These are phyloP conservation scores for Ophion ventricosus DNA, from an alignment of 2,888 invertebrate genomes.

Conservation along the genomic window DNA sequence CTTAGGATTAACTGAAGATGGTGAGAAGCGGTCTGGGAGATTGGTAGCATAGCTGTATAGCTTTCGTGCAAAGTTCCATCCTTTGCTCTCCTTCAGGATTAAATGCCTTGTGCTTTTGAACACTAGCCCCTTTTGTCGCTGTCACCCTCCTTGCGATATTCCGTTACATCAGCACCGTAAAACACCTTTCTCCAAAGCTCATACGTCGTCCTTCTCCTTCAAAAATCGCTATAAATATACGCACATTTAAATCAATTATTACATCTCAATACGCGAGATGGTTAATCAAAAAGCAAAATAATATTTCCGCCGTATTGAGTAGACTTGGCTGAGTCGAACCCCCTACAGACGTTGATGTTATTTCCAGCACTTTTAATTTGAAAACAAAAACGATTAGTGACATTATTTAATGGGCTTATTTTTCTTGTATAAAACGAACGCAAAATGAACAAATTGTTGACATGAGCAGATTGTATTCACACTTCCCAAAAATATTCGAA, in stretches of 20 bases:
- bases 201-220: slow-evolving; percentile 2
- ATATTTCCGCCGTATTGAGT: background rate
- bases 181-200: slow-evolving; percentile 30
- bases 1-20: slow-evolving; percentile 68
- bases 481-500: too few species aligned
- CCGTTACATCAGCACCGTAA: slow-evolving; percentile 27
- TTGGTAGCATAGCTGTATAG: slow-evolving; percentile 39
- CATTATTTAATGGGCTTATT: too few species aligned
- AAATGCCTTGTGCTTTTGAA: slow-evolving; percentile 59
- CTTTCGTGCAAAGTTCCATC: slow-evolving; percentile 56
- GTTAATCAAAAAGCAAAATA: background rate
- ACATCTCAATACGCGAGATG: background rate
- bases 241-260: slow-evolving; percentile 1
- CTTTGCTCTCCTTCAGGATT: slow-evolving; percentile 59
- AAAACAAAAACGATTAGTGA: too few species aligned
- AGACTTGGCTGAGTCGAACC: background rate
- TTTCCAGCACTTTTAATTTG: too few species aligned
- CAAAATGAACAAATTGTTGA: too few species aligned
- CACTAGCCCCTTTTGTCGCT: slow-evolving; percentile 40
- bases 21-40: slow-evolving; percentile 57
- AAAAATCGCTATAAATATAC: slow-evolving; percentile 1
- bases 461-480: too few species aligned
- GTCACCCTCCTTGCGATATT: slow-evolving; percentile 21
- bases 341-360: too few species aligned
- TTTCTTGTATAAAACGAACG: too few species aligned